Base-by-base conservation (phyloP, 2,113 vertebrate species). In the Bos javanicus region DNA sequence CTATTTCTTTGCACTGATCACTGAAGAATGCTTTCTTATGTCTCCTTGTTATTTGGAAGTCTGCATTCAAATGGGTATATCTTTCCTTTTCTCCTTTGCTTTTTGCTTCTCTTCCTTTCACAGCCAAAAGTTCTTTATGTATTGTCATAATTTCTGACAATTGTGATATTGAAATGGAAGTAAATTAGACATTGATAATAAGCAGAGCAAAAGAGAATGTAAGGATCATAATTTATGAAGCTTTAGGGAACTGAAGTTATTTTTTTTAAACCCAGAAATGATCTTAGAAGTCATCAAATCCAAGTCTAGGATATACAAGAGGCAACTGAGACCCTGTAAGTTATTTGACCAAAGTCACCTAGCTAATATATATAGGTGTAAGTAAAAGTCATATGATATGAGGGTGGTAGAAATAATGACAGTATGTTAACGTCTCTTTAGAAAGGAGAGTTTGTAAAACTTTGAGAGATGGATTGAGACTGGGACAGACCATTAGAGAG, bases 211-310 rank as follows among this genome's bases (percentile, higher is more conserved):
- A 94, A 60, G 54, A 94, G 86, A 96, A 93, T 81, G 9, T 91
- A 46, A 96, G 57, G 39, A 82, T 93, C n/a, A 33, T 74, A 84
- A 87, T 33, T 93, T 57, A 60, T 64, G 60, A 91, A 11, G 43
- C 30, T 50, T 9, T 78, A 87, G 48, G 87, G 36, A 92, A 60
- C 57, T 54, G 12, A 74, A 23, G 23, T 93, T 89, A 33, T 46
- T 74, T 54, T 54, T 87, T 96, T 97, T 67, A 56, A 96, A 87
- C 88, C 62, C 81, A 85, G 46, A 71, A 90, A 87, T 56, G 43
- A 84, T 56, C 84, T 90, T 76, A 84, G 57, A 74, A 85, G 67
- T 78, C 87, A 89, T 82, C 1, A 21, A 88, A 71, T 91, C 26
- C 64, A 85, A 84, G 59, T 85, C 28, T 76, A 48, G 52, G 28